A percentile compares a stretch with the other conserved stretches of the same genome.
phyloP scores from a whole-genome alignment of 1,140 invertebrate genomes.

The Diabrotica virgifera region DNA sequence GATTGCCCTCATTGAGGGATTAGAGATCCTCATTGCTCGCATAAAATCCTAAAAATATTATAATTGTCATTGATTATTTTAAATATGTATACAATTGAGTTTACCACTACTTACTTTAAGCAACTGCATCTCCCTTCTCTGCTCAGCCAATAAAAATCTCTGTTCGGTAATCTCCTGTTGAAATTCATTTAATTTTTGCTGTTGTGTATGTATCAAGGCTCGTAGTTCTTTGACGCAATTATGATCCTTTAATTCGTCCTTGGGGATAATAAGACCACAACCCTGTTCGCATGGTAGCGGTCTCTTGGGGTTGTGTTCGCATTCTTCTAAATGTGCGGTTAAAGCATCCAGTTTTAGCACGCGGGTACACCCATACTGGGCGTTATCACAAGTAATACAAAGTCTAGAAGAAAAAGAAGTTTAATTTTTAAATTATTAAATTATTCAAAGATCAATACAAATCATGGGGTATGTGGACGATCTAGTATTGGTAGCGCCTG shows the following conservation, averaged over 20 bases:
- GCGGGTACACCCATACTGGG: constrained; percentile 77
- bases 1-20: constrained; percentile 84
- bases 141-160: constrained; percentile 81
- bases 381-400: constrained; percentile 88
- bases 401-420: constrained; percentile 55
- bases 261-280: constrained; percentile 90
- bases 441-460: no score
- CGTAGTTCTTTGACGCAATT: constrained; percentile 89
- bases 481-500: no score
- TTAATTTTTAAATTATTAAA: not conserved
- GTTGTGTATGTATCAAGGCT: constrained; percentile 78
- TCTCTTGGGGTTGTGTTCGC: constrained; percentile 91
- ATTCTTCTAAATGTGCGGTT: constrained; percentile 81
- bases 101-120: constrained; percentile 62
- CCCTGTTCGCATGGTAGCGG: constrained; percentile 90
- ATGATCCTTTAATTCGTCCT: constrained; percentile 91
- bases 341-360: constrained; percentile 85
- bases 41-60: constrained; percentile 74
- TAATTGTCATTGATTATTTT: constrained; percentile 2
- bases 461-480: no score
- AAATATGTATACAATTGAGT: not conserved
- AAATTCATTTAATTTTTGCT: constrained; percentile 80
- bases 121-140: constrained; percentile 82
- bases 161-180: constrained; percentile 84
- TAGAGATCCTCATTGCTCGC: constrained; percentile 83